These are phyloP conservation scores for Ibycter americanus DNA, from an alignment of 2,797 vertebrate species.

Conservation along the genomic window DNA sequence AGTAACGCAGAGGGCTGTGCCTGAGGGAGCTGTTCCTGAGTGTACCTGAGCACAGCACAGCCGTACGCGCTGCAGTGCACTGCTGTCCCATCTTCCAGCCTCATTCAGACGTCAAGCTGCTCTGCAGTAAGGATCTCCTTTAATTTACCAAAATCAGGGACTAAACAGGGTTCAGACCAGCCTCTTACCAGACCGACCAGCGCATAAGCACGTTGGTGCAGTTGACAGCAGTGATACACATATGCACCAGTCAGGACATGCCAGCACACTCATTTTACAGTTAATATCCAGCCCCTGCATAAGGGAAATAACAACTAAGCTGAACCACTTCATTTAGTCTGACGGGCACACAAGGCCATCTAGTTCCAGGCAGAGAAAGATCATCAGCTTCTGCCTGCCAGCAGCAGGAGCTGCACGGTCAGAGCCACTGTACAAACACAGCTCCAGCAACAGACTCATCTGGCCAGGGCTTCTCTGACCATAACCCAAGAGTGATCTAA, in stretches of 20 bases:
- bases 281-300: neutral
- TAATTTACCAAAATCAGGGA: neutral
- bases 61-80: neutral
- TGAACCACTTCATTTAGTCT: neutral
- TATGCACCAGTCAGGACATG: neutral
- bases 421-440: neutral
- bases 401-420: neutral
- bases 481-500: neutral
- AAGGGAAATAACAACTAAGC: neutral
- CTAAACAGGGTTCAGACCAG: neutral
- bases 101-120: neutral
- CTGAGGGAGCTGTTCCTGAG: neutral
- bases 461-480: neutral
- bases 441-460: neutral
- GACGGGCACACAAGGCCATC: neutral
- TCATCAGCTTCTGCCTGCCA: neutral
- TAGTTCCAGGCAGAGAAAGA: neutral
- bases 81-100: neutral
- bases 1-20: neutral
- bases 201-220: too few relatives aligned
- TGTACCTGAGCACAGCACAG: neutral
- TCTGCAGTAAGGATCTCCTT: neutral
- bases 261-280: neutral
- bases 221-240: too few relatives aligned
- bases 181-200: neutral